Evolutionary conservation across 1,140 invertebrate species (phyloP), one percentile per base, ranked within the genome.

Genomic region (Leptopilina boulardi): DNA sequence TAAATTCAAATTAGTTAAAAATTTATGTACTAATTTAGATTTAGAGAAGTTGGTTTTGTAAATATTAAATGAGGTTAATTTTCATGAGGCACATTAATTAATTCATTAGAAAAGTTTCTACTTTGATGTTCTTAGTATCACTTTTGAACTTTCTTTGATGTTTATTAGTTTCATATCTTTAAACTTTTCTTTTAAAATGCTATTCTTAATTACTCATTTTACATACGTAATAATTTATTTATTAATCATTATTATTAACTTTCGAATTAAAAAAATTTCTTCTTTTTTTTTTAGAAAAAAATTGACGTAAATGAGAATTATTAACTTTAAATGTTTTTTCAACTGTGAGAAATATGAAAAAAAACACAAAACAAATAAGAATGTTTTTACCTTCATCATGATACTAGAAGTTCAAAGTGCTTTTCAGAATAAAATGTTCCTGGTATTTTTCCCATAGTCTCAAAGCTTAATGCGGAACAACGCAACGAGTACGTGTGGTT

Each of bases 381-480:
- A 66, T n/a, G 59, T 66, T 66, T 66, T 66, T 66, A 23, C 9
- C 23, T 66, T 30, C 59, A 13, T 23, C 13, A n/a, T 30, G 26
- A 66, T 5, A n/a, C 21, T 66, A n/a, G 11, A 66, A 66, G 3
- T n/a, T 66, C 23, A 26, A 30, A 66, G 59, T 66, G 26, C 59
- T 66, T 66, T 34, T 66, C 4, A 66, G 4, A 30, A 66, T 66
- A 66, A n/a, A 15, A 30, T 30, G 26, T 66, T 66, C 13, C 1
- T 13, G 13, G 11, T 13, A 26, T 66, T 66, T 66, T 66, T 66
- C 11, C 19, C 23, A 66, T n/a, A 26, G 26, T 30, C 23, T 66
- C 23, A 30, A 30, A 66, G 21, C 15, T 66, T 66, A 30, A 66
- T 66, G 23, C 26, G 23, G 23, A 66, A 66, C 59, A 66, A 66